Percentiles rank a stretch among this genome's conserved stretches.
phyloP scores from a whole-genome alignment of 2,888 invertebrate genomes.

The Conops quadrifasciatus region DNA sequence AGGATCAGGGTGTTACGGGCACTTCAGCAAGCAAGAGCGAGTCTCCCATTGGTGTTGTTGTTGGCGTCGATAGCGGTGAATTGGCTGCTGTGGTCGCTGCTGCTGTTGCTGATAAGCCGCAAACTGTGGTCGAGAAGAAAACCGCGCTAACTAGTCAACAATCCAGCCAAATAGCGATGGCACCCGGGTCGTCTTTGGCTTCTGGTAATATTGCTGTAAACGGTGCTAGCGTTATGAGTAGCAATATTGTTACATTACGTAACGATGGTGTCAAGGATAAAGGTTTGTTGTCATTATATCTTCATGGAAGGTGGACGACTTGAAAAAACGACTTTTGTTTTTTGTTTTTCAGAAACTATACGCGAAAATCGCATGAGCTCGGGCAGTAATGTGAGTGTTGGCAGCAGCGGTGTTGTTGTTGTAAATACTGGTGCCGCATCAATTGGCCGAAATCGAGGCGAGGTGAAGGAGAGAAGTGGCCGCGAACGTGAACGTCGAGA shows the following conservation, averaged over 20 bases:
- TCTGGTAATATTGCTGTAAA: conserved; percentile 35
- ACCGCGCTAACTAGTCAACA: conserved; percentile 30
- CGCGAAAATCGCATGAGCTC: conserved; percentile 57
- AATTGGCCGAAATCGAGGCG: conserved; percentile 41
- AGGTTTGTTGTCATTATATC: conserved; percentile 48
- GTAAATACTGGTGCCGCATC: conserved; percentile 45
- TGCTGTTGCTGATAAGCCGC: conserved; percentile 20
- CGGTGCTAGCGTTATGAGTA: conserved; percentile 45
- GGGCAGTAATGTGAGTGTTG: conserved; percentile 49
- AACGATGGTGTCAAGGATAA: conserved; percentile 60
- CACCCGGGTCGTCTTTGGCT: conserved; percentile 35
- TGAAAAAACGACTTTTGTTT: too few relatives aligned
- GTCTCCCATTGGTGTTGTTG: conserved; percentile 27
- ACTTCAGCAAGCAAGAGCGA: conserved; percentile 31
- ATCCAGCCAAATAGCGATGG: conserved; percentile 26
- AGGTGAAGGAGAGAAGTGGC: conserved; percentile 23
- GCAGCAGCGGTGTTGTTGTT: conserved; percentile 48
- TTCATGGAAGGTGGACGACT: background rate
- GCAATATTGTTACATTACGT: conserved; percentile 45
- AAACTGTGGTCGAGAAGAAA: conserved; percentile 43
- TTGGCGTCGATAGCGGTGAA: conserved; percentile 34
- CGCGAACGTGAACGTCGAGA: conserved; percentile 54
- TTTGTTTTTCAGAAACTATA: conserved; percentile 47
- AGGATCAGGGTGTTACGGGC: conserved; percentile 36
- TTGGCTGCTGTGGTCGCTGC: conserved; percentile 20